phyloP scores from a whole-genome alignment of 1,140 invertebrate genomes.

The Brachionus plicatilis region DNA sequence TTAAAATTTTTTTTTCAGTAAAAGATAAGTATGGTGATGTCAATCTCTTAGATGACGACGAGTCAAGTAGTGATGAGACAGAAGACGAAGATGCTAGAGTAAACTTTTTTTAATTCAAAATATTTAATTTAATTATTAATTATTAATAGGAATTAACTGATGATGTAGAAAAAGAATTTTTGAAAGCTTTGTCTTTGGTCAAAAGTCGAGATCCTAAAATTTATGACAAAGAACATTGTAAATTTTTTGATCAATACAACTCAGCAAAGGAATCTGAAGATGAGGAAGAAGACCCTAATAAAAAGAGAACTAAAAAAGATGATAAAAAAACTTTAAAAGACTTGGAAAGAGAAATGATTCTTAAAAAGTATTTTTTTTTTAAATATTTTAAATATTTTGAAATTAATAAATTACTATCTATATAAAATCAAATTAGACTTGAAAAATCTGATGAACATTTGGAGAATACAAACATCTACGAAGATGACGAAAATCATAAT shows the following conservation, averaged over 20 bases:
- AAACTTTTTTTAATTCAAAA: slow-evolving; percentile 41
- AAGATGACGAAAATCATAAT: slow-evolving; percentile 42
- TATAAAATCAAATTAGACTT: slow-evolving; percentile 44
- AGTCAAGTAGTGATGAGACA: slow-evolving; percentile 51
- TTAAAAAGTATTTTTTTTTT: slow-evolving; percentile 61
- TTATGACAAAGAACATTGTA: slow-evolving; percentile 61
- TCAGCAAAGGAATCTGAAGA: slow-evolving; percentile 53
- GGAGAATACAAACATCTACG: slow-evolving; percentile 39
- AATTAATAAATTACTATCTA: slow-evolving; percentile 60
- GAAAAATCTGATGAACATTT: slow-evolving; percentile 43
- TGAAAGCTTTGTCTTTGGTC: slow-evolving; percentile 72
- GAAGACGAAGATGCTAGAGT: slow-evolving; percentile 64
- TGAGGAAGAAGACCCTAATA: slow-evolving; percentile 52
- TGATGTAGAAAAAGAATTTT: slow-evolving; percentile 75
- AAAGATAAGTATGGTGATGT: slow-evolving; percentile 66
- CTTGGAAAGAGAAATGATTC: slow-evolving; percentile 70
- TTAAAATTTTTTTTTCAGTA: slow-evolving; percentile 58
- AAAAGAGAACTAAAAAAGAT: slow-evolving; percentile 50
- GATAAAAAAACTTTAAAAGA: slow-evolving; percentile 67
- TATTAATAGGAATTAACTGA: slow-evolving; percentile 55
- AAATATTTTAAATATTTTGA: slow-evolving; percentile 61
- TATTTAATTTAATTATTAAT: neutral
- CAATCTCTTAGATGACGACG: slow-evolving; percentile 47
- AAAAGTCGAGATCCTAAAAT: slow-evolving; percentile 82
- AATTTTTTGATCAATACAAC: slow-evolving; percentile 42